Evolutionary conservation across 1,140 invertebrate species (phyloP).

Genomic region (Cydia strobilella): DNA sequence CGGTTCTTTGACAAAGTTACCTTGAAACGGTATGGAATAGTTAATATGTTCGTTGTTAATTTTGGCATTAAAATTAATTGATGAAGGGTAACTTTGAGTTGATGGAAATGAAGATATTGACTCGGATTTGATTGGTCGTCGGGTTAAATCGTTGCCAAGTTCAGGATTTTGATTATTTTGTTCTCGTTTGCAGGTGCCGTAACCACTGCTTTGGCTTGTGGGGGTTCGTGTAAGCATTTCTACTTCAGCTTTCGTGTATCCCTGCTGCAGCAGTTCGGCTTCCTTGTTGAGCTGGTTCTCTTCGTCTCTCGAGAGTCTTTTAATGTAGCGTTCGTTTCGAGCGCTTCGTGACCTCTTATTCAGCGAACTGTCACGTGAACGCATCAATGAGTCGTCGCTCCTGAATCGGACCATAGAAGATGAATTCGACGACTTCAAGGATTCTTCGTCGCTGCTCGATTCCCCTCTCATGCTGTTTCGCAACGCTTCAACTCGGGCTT

Average conservation of each 20-base stretch:
- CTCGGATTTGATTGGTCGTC: conserved; percentile 69
- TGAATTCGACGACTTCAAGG: conserved; percentile 82
- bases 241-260: conserved; percentile 76
- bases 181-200: conserved; percentile 75
- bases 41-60: conserved; percentile 79
- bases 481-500: conserved; percentile 84
- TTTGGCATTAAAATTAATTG: conserved; percentile 79
- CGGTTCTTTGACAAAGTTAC: conserved; percentile 63
- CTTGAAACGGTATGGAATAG: conserved; percentile 75
- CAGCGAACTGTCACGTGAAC: conserved; percentile 80
- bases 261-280: conserved; percentile 77
- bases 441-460: conserved; percentile 88
- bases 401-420: conserved; percentile 83
- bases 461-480: conserved; percentile 82
- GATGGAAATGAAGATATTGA: conserved; percentile 78
- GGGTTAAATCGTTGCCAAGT: conserved; percentile 58
- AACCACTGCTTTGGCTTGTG: conserved; percentile 75
- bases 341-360: conserved; percentile 82
- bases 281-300: conserved; percentile 82
- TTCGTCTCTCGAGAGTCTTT: conserved; percentile 86
- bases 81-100: conserved; percentile 76
- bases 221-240: conserved; percentile 76
- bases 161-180: conserved; percentile 57
- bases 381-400: conserved; percentile 84
- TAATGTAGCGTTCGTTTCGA: conserved; percentile 89